Evolutionary conservation across 2,113 vertebrate species (phyloP).

Genomic region (Orthochromis malagaraziensis): DNA sequence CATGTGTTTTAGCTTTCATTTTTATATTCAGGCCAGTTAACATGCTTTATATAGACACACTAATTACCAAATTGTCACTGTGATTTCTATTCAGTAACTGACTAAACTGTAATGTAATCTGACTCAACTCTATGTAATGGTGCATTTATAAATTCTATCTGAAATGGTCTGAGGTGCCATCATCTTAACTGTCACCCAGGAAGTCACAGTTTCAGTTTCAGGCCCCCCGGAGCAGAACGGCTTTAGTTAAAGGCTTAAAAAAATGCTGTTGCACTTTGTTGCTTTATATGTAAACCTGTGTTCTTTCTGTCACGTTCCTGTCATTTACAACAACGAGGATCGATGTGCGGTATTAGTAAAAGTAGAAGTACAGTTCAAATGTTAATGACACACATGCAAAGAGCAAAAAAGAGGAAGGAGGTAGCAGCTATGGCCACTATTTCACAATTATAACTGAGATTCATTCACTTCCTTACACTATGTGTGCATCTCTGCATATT

Average conservation of each 20-base stretch:
- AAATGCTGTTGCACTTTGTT: not conserved
- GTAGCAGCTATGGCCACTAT: not conserved
- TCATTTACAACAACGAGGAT: not conserved
- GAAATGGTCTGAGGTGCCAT: not conserved
- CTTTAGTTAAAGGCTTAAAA: not conserved
- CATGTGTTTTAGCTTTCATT: not conserved
- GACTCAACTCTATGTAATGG: not conserved
- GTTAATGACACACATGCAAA: not conserved
- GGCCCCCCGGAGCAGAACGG: not conserved
- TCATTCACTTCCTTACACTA: slow-evolving; percentile 26
- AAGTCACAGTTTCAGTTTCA: not conserved
- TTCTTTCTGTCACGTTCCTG: not conserved
- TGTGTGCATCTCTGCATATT: not conserved
- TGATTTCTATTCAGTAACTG: not conserved
- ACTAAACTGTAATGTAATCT: not conserved
- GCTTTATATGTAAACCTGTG: not conserved
- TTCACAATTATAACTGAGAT: slow-evolving; percentile 47
- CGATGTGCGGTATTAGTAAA: not conserved
- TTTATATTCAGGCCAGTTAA: not conserved
- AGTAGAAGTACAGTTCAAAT: not conserved
- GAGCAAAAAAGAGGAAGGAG: slow-evolving; percentile 7
- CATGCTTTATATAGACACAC: not conserved
- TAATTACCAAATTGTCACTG: not conserved
- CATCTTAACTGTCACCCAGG: not conserved
- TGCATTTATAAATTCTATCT: not conserved